phyloP scores from a whole-genome alignment of 1,140 invertebrate species.

The Trachelipus rathkii region DNA sequence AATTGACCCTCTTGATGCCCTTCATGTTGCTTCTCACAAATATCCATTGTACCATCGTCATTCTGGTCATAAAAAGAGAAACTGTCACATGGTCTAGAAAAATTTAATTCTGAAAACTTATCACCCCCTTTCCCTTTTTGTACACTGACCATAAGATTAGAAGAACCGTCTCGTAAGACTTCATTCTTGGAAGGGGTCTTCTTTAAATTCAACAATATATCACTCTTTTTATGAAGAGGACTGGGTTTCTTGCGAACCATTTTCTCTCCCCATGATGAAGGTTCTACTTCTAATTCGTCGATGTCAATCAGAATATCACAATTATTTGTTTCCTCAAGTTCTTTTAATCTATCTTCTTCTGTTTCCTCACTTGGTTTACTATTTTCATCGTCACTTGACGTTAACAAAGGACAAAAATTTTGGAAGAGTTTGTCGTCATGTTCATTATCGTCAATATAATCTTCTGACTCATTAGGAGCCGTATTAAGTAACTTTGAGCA shows the following conservation, averaged over 20 bases:
- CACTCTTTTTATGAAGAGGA: background rate
- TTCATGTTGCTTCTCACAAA: too few relatives aligned
- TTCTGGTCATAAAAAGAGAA: slow-evolving; percentile 5
- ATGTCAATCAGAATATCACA: background rate
- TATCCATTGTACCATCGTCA: background rate
- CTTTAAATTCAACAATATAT: too few relatives aligned
- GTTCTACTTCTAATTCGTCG: background rate
- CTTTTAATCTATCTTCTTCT: background rate
- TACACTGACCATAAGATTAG: too few relatives aligned
- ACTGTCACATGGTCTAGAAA: background rate
- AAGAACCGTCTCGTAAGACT: too few relatives aligned
- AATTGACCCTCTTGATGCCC: too few relatives aligned
- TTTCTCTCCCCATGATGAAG: background rate
- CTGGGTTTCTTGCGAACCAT: background rate
- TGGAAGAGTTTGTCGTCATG: background rate
- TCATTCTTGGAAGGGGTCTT: too few relatives aligned
- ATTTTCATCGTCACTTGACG: background rate
- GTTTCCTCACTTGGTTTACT: background rate
- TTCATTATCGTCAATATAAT: background rate
- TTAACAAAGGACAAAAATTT: background rate
- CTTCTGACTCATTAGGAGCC: background rate
- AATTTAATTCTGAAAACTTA: too few relatives aligned
- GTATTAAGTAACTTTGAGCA: background rate
- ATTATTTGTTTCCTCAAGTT: background rate
- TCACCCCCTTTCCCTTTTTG: too few relatives aligned